Evolutionary conservation across 1,140 invertebrate genomes (phyloP).

Genomic region (Cyclina sinensis): DNA sequence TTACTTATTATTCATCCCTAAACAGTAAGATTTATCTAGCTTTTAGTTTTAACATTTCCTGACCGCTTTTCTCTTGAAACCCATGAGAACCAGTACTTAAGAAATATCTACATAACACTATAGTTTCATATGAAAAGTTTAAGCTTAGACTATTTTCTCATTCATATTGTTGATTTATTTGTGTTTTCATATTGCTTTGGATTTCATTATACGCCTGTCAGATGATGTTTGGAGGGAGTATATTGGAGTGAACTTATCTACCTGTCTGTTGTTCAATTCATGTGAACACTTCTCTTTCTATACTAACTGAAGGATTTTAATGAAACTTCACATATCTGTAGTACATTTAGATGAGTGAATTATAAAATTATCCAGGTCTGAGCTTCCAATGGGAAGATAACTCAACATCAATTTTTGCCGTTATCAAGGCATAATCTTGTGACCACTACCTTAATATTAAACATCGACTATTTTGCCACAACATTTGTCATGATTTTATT

Average conservation of each 20-base stretch:
- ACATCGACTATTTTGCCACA: not conserved
- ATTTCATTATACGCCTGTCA: too few species aligned
- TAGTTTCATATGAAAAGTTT: not conserved
- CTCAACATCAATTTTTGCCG: not conserved
- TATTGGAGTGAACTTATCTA: too few species aligned
- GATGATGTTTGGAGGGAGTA: too few species aligned
- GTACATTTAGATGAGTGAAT: not conserved
- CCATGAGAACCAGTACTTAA: not conserved
- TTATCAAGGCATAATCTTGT: not conserved
- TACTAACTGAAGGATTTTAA: not conserved
- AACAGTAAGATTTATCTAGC: not conserved
- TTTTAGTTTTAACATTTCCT: not conserved
- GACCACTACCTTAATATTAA: not conserved
- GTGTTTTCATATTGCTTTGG: too few species aligned
- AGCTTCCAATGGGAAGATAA: not conserved
- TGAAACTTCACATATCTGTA: conserved; percentile 12
- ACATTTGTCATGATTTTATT: conserved; percentile 15
- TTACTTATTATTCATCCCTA: not conserved
- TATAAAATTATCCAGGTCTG: not conserved
- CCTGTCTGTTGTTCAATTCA: too few species aligned
- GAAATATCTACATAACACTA: too few species aligned
- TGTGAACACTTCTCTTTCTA: too few species aligned
- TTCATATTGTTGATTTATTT: too few species aligned
- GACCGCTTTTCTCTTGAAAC: not conserved
- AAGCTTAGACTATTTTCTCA: not conserved